Evolutionary conservation across 2,797 vertebrate genomes (phyloP), one percentile per base, ranked within the genome.

Genomic region (Tamandua tetradactyla): DNA sequence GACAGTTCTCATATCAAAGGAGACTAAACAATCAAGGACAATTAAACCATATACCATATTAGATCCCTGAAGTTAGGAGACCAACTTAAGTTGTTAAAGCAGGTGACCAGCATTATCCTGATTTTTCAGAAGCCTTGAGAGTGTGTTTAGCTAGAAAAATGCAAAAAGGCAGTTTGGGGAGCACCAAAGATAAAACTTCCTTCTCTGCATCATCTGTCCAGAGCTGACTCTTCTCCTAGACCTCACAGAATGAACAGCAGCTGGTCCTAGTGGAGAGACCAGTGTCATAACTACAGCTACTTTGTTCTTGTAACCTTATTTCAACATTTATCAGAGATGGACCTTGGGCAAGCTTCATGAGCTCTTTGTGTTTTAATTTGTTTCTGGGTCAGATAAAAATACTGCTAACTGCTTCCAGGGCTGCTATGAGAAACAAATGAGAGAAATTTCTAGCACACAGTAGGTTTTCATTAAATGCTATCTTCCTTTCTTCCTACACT

Each of bases 391-490:
- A 62, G 85, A 72, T 52, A 80, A 66, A 62, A 87, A 90, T 49
- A 93, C 72, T 49, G 7, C 49, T 95, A 72, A 71, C 23, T 87
- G 40, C 49, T 92, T 80, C 32, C 62, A 71, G 40, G 55, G 40
- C 59, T 75, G 37, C 80, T 84, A 5, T 61, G 84, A 91, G 74
- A 80, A 72, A 42, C 35, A 80, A 89, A 83, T 69, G 69, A 87
- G 52, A 83, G 78, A 40, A 72, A 32, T 59, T 76, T 8, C 83
- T 86, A 76, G 62, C 32, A 80, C 49, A 59, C 12, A 91, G 78
- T 87, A 90, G 55, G 87, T 52, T 90, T 94, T 89, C 62, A 42
- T 55, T 62, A 82, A 89, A 55, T 37, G 15, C 68, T 91, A 42
- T n/a, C 69, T 89, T 81, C 42, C n/a, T 59, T 68, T 87, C 84